phyloP scores from a whole-genome alignment of 2,113 vertebrate genomes.

The Nycticorax nycticorax region DNA sequence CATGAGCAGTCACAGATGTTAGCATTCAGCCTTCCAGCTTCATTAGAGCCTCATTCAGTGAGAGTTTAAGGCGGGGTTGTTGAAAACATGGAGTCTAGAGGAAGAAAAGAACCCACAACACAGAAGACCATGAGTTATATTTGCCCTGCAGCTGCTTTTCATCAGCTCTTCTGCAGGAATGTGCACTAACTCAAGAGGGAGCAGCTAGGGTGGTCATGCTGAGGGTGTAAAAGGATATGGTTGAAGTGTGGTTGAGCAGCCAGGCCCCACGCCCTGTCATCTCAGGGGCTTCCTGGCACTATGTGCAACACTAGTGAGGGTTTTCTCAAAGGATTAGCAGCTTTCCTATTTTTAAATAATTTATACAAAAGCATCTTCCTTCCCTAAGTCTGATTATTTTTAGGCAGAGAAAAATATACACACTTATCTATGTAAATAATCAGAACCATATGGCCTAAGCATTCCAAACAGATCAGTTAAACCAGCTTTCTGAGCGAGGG shows the following conservation, averaged over 20 bases:
- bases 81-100: neutral
- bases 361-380: slow-evolving; percentile 37
- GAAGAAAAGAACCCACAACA: neutral
- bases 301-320: fast-evolving
- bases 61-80: neutral
- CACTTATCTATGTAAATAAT: slow-evolving; percentile 56
- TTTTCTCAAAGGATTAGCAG: slow-evolving; percentile 45
- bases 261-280: neutral
- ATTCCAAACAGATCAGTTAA: slow-evolving; percentile 24
- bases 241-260: neutral
- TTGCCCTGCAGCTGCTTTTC: slow-evolving; percentile 4
- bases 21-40: neutral
- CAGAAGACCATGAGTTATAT: neutral
- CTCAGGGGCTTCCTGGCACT: neutral
- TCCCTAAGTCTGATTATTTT: slow-evolving; percentile 19
- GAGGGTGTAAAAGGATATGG: neutral
- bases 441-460: slow-evolving; percentile 42
- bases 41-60: neutral
- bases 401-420: slow-evolving; percentile 28
- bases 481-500: neutral
- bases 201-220: neutral
- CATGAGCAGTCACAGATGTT: neutral
- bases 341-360: slow-evolving; percentile 42
- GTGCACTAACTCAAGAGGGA: neutral
- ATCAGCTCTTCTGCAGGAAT: neutral